Evolutionary conservation across 2,797 vertebrate species (phyloP), one percentile per base, ranked within the genome.

Genomic region (Tamandua tetradactyla): DNA sequence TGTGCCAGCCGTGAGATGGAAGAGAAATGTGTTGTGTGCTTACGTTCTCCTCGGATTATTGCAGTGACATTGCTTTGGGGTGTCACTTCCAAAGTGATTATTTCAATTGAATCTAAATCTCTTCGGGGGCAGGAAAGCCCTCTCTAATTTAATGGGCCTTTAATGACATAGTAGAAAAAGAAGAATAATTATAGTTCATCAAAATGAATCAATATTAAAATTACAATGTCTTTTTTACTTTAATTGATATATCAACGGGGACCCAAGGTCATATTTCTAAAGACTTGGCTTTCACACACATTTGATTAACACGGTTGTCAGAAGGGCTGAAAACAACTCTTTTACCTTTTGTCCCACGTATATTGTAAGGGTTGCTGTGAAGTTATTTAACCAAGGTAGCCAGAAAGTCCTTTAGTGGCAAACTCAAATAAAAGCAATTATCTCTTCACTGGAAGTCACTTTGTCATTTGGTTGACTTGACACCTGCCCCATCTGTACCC

Each of bases 171-270:
- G 80, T 32, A 3, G 69, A 14, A 62, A 35, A 12, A 52, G 40
- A 57, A n/a, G 83, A 71, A 94, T 61, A 88, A 93, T 66, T 94
- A 74, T 44, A 95, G 91, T 81, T 97, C 86, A 93, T 94, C 66
- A 79, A 91, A 97, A 87, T 40, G 75, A 95, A 90, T 95, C 90
- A 90, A 59, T 27, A 23, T 93, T 93, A 96, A 96, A 87, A 95
- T 96, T 94, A 72, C 23, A 64, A 87, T 96, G 61, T 93, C 10
- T 71, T 94, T 66, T 18, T 55, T 55, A 69, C 81, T 92, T 88
- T 74, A 94, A 96, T 10, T 91, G 75, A 90, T 84, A 68, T 55
- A 89, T 47, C 59, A 91, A 95, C 52, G 87, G 74, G 42, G 69
- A 96, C 85, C 52, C 94, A 92, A 94, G 71, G 75, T 20, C 32